A percentile compares a stretch with the other conserved stretches of the same genome.
phyloP scores from a whole-genome alignment of 2,797 vertebrate genomes.

The Alfaro cultratus region DNA sequence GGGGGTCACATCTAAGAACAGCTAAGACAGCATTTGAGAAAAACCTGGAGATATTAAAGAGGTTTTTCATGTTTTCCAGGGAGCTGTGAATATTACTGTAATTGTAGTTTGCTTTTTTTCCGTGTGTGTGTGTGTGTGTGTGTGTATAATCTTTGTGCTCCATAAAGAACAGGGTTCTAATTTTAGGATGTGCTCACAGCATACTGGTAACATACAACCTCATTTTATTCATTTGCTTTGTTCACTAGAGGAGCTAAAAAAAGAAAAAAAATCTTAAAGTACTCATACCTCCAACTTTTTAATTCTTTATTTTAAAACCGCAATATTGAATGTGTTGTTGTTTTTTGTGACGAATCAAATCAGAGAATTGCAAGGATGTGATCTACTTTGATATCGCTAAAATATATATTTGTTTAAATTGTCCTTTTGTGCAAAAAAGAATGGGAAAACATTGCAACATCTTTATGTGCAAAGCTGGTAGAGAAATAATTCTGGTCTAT shows the following conservation, averaged over 20 bases:
- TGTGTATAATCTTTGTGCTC: neutral
- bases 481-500: neutral
- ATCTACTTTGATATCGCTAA: neutral
- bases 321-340: neutral
- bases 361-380: neutral
- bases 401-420: neutral
- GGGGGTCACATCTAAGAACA: slow-evolving; percentile 11
- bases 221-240: neutral
- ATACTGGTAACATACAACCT: neutral
- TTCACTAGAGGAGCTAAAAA: neutral
- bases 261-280: neutral
- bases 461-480: neutral
- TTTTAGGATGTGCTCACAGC: neutral
- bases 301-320: neutral
- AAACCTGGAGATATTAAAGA: neutral
- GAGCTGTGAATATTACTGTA: neutral
- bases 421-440: no score
- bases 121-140: no score
- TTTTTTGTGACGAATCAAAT: neutral
- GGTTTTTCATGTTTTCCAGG: neutral
- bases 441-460: no score
- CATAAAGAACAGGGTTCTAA: neutral
- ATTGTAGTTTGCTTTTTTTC: neutral
- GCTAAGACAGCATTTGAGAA: neutral
- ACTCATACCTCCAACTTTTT: neutral